These are phyloP conservation scores for Barnardius zonarius DNA, from an alignment of 2,113 vertebrate genomes.

Conservation along the genomic window DNA sequence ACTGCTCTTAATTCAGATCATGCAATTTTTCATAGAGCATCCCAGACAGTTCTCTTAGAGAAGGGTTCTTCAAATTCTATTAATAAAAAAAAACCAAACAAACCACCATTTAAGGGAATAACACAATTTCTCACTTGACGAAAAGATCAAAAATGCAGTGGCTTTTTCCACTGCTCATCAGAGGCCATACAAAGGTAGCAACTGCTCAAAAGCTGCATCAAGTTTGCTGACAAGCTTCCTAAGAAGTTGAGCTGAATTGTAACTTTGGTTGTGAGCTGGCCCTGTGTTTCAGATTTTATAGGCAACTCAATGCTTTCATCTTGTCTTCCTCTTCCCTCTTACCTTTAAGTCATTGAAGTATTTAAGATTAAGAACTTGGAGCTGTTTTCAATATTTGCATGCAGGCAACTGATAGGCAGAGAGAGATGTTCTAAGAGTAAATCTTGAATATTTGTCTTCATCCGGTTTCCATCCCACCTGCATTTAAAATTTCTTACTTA, in stretches of 20 bases:
- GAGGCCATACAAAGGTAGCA: background rate
- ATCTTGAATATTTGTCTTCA: slow-evolving; percentile 8
- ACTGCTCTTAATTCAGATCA: background rate
- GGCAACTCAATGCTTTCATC: background rate
- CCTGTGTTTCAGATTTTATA: background rate
- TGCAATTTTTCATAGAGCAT: background rate
- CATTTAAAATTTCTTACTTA: background rate
- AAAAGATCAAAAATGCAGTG: background rate
- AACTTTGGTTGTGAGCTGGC: background rate
- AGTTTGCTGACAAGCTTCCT: background rate
- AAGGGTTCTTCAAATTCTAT: background rate
- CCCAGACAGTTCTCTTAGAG: background rate
- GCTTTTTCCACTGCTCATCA: background rate
- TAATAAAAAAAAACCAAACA: background rate
- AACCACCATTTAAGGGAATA: background rate
- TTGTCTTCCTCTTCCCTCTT: background rate
- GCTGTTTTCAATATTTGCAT: background rate
- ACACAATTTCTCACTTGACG: background rate
- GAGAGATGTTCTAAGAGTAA: background rate
- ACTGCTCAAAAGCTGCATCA: background rate
- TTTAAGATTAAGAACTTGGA: slow-evolving; percentile 33
- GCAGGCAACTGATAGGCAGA: background rate
- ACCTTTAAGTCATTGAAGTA: background rate
- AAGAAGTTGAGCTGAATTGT: background rate
- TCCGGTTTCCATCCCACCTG: background rate